Base-by-base conservation (phyloP, 2,888 invertebrate genomes). In the Scaptodrosophila latifasciaeformis region DNA sequence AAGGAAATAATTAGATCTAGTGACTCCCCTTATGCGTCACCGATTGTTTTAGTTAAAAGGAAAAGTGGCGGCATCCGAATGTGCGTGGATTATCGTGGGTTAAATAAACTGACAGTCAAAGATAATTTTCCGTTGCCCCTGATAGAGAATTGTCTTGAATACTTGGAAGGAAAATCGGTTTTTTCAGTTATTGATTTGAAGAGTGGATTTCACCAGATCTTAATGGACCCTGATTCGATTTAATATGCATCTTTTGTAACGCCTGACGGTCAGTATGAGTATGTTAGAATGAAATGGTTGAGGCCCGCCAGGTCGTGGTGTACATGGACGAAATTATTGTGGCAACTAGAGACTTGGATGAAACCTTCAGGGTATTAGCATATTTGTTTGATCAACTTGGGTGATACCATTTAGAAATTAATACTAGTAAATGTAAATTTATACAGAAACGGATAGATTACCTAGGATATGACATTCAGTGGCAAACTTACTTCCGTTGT, bases 81-180 rank as follows among this genome's bases (percentile, higher is more conserved):
- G 34, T 54, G 24, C 19, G 19, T 51, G 2, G 59, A 54, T 30
- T 55, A 59, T 31, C 30, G 52, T 2, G 29, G 39, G 12, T 47
- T 59, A 19, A 59, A 55, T 42, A 49, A 37, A 37, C 21, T 29
- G 1, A 54, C 37, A 1, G 12, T 58, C 1, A 51, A 49, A 4
- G 63, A 63, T 31, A 59, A 59, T 12, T 56, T 51, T 24, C 54
- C 58, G 4, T 4, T 59, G 1, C 59, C 61, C 2, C 21, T 61
- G 2, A 55, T 49, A 7, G 46, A 53, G 58, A 59, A 24, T 34
- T 45, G 45, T 45, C 12, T 31, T 12, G 17, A 45, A 12, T 45
- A 45, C 31, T 17, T 45, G 9, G 45, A 45, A 15, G 45, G 31
- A 2, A 45, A 45, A 1, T 17, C 15, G 2, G 2, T 2, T 10